A percentile compares a stretch with the other conserved stretches of the same genome.
Evolutionary conservation across 1,140 invertebrate species (phyloP).

Genomic region (Drosophila baimaii): DNA sequence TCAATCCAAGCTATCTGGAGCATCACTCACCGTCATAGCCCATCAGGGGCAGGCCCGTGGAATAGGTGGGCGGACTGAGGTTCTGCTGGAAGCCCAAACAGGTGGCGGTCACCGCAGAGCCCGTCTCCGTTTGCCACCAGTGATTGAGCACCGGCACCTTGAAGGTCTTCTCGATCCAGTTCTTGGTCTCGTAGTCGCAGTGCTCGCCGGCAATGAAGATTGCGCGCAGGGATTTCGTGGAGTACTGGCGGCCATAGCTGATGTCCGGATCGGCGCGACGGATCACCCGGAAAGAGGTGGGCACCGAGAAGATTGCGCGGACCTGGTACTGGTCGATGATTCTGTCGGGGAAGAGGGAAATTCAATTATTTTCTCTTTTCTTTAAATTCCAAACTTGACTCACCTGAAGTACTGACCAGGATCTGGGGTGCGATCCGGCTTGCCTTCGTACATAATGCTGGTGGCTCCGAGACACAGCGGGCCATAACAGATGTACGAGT

Average conservation of each 20-base stretch:
- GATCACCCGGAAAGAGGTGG: constrained; percentile 93
- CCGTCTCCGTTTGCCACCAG: constrained; percentile 98
- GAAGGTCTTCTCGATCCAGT: constrained; percentile 92
- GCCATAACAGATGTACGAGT: constrained; percentile 97
- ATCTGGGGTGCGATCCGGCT: constrained; percentile 96
- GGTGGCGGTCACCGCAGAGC: constrained; percentile 93
- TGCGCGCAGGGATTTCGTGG: constrained; percentile 89
- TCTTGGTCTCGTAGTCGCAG: constrained; percentile 95
- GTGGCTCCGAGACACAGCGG: constrained; percentile 93
- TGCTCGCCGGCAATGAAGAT: constrained; percentile 97
- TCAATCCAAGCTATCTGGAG: constrained; percentile 4
- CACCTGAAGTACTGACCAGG: constrained; percentile 90
- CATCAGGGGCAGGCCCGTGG: constrained; percentile 90
- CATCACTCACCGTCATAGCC: constrained; percentile 91
- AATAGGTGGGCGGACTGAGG: constrained; percentile 87
- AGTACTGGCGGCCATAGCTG: constrained; percentile 88
- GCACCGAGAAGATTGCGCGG: constrained; percentile 93
- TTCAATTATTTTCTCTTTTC: not conserved
- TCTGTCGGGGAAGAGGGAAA: constrained; percentile 84
- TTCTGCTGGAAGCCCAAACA: constrained; percentile 90
- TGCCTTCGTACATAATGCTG: constrained; percentile 96
- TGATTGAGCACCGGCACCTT: constrained; percentile 95
- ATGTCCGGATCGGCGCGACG: constrained; percentile 90
- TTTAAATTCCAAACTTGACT: not conserved
- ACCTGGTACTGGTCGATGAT: constrained; percentile 95